Percentiles rank a stretch among this genome's conserved stretches.
Conservation (phyloP, 2,888 invertebrate genomes). For the Drosophila buzzatii region DNA sequence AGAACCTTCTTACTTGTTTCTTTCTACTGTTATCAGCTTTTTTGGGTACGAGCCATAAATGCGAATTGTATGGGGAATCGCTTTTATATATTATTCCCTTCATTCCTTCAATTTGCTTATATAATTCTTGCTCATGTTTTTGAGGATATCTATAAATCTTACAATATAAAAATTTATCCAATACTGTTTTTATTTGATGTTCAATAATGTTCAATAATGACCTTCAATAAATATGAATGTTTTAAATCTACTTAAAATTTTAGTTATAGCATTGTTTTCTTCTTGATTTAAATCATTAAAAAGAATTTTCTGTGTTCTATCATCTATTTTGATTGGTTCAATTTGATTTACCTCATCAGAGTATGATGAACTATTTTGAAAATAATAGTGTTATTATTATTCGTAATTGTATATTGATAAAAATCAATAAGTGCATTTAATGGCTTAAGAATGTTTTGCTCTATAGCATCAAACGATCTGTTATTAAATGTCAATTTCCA, state of each 20-base stretch:
- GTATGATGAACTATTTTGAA: not conserved
- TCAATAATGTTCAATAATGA: too few relatives aligned
- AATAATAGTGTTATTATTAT: not conserved
- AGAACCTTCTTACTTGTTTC: too few relatives aligned
- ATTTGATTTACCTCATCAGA: not conserved
- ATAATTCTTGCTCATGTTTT: too few relatives aligned
- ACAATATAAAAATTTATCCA: too few relatives aligned
- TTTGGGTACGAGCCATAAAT: too few relatives aligned
- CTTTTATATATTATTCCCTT: too few relatives aligned
- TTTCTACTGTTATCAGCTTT: not conserved
- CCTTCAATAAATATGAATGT: constrained; percentile 1
- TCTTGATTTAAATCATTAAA: not conserved
- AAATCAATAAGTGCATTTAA: not conserved
- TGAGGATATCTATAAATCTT: too few relatives aligned
- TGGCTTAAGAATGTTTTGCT: not conserved
- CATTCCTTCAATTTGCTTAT: too few relatives aligned
- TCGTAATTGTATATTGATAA: not conserved
- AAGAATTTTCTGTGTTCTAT: not conserved
- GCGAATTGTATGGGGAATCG: too few relatives aligned
- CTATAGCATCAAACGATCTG: not conserved
- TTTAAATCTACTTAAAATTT: constrained; percentile 1
- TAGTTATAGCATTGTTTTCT: not conserved
- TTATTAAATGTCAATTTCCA: not conserved
- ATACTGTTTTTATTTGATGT: too few relatives aligned
- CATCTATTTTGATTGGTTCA: not conserved